phyloP scores from a whole-genome alignment of 2,113 vertebrate genomes.

The Centropus bengalensis region DNA sequence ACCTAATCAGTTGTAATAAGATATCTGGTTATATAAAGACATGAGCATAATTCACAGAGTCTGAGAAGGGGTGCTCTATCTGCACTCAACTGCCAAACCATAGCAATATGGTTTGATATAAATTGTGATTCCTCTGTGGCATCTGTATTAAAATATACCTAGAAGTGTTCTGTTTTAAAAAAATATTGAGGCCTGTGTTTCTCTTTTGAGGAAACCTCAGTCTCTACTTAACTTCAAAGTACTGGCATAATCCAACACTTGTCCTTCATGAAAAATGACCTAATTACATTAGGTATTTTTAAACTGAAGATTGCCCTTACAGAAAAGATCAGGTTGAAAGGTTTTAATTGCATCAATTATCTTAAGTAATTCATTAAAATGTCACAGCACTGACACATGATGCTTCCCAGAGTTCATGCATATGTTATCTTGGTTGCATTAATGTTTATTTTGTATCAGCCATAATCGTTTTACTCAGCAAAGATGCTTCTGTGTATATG shows the following conservation, averaged over 20 bases:
- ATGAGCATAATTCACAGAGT: background rate
- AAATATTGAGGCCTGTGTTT: background rate
- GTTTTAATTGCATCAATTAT: constrained; percentile 36
- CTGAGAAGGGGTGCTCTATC: background rate
- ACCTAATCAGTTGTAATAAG: background rate
- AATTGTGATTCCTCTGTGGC: background rate
- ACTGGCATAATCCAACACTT: background rate
- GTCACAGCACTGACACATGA: background rate
- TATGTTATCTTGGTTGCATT: background rate
- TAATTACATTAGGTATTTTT: constrained; percentile 20
- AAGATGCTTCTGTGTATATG: background rate
- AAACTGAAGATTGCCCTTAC: background rate
- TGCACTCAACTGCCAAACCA: background rate
- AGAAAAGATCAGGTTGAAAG: background rate
- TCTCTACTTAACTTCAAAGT: background rate
- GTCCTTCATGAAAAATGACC: background rate
- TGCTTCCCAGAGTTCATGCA: background rate
- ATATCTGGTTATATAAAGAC: background rate
- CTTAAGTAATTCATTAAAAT: constrained; percentile 40
- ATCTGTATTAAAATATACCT: background rate
- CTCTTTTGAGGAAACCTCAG: background rate
- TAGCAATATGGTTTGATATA: background rate
- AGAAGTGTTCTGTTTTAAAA: background rate
- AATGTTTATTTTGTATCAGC: background rate
- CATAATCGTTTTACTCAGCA: background rate